These are phyloP conservation scores for Nerophis ophidion DNA, from an alignment of 2,113 vertebrate genomes.

Conservation along the genomic window DNA sequence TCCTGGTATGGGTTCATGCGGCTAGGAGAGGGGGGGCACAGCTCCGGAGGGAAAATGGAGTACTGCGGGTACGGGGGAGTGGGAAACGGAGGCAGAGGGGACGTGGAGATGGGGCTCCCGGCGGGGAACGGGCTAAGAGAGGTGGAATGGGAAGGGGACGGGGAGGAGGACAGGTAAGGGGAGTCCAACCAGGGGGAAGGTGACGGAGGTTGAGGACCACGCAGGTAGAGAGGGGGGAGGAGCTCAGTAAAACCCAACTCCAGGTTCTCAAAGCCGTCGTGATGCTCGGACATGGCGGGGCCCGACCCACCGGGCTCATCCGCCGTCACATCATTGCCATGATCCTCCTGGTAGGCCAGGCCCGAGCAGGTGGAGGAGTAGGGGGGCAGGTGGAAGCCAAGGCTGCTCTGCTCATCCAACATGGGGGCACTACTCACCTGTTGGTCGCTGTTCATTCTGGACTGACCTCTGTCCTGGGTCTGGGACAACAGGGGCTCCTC, in stretches of 20 bases:
- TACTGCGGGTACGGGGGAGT: constrained; percentile 65
- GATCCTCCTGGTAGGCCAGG: constrained; percentile 65
- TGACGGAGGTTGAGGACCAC: constrained; percentile 59
- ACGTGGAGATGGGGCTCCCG: constrained; percentile 68
- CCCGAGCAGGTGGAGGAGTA: too few species aligned
- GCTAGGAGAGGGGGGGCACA: constrained; percentile 63
- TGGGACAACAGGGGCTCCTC: constrained; percentile 61
- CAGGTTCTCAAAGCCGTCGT: constrained; percentile 72
- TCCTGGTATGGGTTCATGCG: constrained; percentile 61
- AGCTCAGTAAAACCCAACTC: constrained; percentile 77
- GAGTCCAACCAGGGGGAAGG: constrained; percentile 74
- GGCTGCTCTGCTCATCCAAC: constrained; percentile 46
- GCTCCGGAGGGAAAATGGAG: constrained; percentile 62
- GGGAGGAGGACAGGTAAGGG: constrained; percentile 74
- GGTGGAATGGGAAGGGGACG: constrained; percentile 76
- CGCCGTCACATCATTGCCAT: constrained; percentile 44
- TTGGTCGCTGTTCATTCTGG: constrained; percentile 40
- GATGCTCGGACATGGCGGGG: constrained; percentile 54
- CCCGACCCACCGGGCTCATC: constrained; percentile 58
- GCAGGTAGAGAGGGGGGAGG: constrained; percentile 68
- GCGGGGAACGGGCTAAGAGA: constrained; percentile 72
- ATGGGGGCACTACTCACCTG: constrained; percentile 35
- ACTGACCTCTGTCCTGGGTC: constrained; percentile 17
- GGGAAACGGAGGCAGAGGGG: constrained; percentile 66
- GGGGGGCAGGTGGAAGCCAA: constrained; percentile 64